Evolutionary conservation across 2,888 invertebrate species (phyloP).

Genomic region (Cataglyphis rosenhaueri): DNA sequence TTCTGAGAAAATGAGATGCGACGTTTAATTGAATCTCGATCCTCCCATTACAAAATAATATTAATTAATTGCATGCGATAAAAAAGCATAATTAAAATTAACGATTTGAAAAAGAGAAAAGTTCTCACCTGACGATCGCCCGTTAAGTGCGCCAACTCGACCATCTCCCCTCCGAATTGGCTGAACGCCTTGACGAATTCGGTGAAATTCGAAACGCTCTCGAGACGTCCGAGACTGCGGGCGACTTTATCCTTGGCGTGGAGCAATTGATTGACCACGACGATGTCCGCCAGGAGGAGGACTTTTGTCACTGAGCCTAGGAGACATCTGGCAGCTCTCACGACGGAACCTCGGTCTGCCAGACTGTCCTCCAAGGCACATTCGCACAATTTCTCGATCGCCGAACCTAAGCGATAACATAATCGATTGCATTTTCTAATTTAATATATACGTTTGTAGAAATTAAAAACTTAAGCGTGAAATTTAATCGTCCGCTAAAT

Average conservation of each 20-base stretch:
- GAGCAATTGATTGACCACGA: conserved; percentile 98
- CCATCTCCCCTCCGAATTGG: conserved; percentile 99
- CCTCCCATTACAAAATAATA: not conserved
- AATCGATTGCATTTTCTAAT: not conserved
- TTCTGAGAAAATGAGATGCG: conserved; percentile 86
- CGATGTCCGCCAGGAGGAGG: conserved; percentile 97
- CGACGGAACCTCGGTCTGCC: conserved; percentile 90
- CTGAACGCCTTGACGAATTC: conserved; percentile 99
- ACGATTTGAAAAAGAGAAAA: not conserved
- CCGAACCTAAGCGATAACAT: conserved; percentile 89
- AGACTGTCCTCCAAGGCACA: conserved; percentile 89
- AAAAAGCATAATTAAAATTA: not conserved
- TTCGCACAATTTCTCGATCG: conserved; percentile 96
- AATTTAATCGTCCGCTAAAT: not conserved
- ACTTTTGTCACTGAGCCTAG: conserved; percentile 98
- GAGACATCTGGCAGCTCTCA: conserved; percentile 96
- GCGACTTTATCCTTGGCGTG: conserved; percentile 98
- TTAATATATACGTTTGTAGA: not conserved
- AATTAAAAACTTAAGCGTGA: not conserved
- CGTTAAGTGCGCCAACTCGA: conserved; percentile 97
- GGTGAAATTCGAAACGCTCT: conserved; percentile 96
- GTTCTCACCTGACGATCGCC: conserved; percentile 88
- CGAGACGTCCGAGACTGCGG: conserved; percentile 93
- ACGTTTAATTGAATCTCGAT: not conserved
- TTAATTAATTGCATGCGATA: not conserved